Base-by-base conservation (phyloP, 2,888 invertebrate species). In the Dryadula phaetusa region DNA sequence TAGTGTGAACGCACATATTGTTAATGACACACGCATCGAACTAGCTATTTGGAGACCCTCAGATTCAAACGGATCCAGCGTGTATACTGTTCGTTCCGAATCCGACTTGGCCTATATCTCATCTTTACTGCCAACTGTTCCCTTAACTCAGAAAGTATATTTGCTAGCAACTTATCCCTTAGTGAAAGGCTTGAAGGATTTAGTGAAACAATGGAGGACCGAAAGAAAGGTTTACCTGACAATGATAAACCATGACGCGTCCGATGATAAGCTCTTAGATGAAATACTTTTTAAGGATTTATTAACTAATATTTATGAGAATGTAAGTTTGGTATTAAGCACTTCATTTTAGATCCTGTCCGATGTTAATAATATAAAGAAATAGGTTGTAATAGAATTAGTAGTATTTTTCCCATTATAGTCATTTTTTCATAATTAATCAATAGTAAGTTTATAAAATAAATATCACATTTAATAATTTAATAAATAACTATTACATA, bases 161-260 rank as follows among this genome's bases (percentile, higher is more conserved):
- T 71, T 84, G 0, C 65, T 83, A 0, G 71, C 82, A 0, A 69
- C 74, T 7, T 80, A 82, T 56, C 84, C 84, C 2, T 72, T 79
- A 14, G 68, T 77, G 16, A 67, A 73, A 22, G 79, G 76, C 18
- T 66, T 83, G 3, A 81, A 76, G 62, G 74, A 80, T 0, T 69
- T 82, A 0, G 76, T 85, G 2, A 72, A 76, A 37, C 60, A 76
- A 64, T 84, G 81, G 81, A 79, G 83, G 44, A 67, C 40, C 0
- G 56, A 56, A 10, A 56, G 56, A 6, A 75, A 80, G 63, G 72
- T 86, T 22, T 75, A 76, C 16, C 54, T 86, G n/a, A 67, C 83
- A 25, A 80, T 80, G 74, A 73, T 82, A 8, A 82, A 81, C 37
- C 40, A 76, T 82, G 22, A 32, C 10, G 37, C 22, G 2, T 56